These are phyloP conservation scores for Mugil cephalus DNA, from an alignment of 2,113 vertebrate genomes.

Conservation along the genomic window DNA sequence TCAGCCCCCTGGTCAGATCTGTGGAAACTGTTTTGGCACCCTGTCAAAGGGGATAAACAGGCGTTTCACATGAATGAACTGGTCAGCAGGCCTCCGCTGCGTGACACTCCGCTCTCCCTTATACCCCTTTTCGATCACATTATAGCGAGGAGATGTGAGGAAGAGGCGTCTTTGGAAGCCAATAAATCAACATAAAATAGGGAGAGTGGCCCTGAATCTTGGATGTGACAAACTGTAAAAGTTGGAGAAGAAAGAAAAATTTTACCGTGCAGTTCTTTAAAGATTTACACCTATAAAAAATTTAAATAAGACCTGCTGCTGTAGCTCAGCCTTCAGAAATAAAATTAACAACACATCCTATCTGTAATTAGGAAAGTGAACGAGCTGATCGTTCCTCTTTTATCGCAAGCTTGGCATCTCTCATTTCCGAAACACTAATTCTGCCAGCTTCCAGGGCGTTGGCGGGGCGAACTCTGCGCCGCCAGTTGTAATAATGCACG, in stretches of 20 bases:
- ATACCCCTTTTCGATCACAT: constrained; percentile 12
- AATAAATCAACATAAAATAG: background rate
- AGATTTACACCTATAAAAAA: constrained; percentile 9
- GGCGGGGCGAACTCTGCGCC: constrained; percentile 54
- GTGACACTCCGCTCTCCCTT: constrained; percentile 21
- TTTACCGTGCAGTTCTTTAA: constrained; percentile 6
- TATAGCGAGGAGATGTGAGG: background rate
- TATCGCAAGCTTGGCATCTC: constrained; percentile 55
- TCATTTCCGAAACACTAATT: constrained; percentile 53
- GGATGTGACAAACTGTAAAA: background rate
- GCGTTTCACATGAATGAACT: constrained; percentile 57
- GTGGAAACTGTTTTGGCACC: constrained; percentile 79
- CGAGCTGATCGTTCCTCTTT: constrained; percentile 17
- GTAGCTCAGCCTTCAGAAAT: constrained; percentile 17
- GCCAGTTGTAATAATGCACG: constrained; percentile 33
- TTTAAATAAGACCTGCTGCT: background rate
- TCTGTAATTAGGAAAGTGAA: constrained; percentile 32
- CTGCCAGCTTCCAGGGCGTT: constrained; percentile 23
- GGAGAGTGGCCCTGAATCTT: constrained; percentile 14
- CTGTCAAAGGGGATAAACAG: constrained; percentile 78
- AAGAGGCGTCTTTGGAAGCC: constrained; percentile 4
- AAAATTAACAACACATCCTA: constrained; percentile 5
- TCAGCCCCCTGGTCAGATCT: constrained; percentile 73
- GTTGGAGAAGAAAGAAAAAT: background rate
- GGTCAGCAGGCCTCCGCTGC: constrained; percentile 57